Evolutionary conservation across 2,113 vertebrate genomes (phyloP).

Genomic region (Tiliqua scincoides): DNA sequence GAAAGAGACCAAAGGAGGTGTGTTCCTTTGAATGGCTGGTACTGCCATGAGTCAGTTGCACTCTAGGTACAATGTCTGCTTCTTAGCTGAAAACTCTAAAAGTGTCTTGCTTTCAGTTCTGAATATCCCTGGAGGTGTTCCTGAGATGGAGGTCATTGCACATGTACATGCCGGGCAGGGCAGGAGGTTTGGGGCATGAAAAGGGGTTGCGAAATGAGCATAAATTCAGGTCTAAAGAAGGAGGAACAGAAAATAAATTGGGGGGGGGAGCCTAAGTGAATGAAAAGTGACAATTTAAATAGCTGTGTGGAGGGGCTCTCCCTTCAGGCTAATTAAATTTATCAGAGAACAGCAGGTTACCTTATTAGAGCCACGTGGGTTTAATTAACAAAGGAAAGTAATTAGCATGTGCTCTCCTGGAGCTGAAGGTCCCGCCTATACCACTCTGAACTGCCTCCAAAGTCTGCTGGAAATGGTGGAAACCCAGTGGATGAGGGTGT

Average conservation of each 20-base stretch:
- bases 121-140: neutral
- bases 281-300: conserved; percentile 82
- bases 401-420: conserved; percentile 67
- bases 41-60: neutral
- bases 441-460: conserved; percentile 20
- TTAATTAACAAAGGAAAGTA: conserved; percentile 79
- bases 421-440: conserved; percentile 62
- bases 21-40: neutral
- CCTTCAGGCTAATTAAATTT: conserved; percentile 83
- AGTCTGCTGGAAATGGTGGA: neutral
- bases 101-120: neutral
- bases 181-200: conserved; percentile 12
- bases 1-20: neutral
- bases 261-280: conserved; percentile 50
- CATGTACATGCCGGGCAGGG: conserved; percentile 1
- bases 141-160: conserved; percentile 22
- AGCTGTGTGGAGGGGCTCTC: conserved; percentile 76
- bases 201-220: conserved; percentile 30
- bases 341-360: conserved; percentile 82
- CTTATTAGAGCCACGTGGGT: conserved; percentile 80
- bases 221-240: conserved; percentile 15
- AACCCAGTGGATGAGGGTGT: neutral
- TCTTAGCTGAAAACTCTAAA: conserved; percentile 2
- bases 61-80: neutral
- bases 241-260: neutral